Conservation (phyloP, 2,113 vertebrate genomes). For the Heterotilapia buettikoferi region DNA sequence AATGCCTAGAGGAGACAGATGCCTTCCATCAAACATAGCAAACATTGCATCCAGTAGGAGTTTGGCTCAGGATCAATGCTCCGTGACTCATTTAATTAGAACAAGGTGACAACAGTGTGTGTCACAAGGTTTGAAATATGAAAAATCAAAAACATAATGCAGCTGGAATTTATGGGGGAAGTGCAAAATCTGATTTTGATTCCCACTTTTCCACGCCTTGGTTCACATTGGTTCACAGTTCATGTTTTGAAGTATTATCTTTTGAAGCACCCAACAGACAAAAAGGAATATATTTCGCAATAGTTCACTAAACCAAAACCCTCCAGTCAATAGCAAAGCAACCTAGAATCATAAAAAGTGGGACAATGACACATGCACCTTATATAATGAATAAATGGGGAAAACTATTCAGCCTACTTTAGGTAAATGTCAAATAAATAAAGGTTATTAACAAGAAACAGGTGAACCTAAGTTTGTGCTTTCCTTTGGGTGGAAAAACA, state of each 20-base stretch:
- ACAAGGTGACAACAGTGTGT: not conserved
- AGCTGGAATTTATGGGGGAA: not conserved
- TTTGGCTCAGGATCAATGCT: not conserved
- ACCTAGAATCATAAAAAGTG: not conserved
- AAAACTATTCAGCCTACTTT: not conserved
- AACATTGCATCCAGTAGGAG: not conserved
- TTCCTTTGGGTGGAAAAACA: conserved; percentile 40
- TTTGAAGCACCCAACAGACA: not conserved
- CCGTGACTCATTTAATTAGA: not conserved
- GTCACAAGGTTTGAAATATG: not conserved
- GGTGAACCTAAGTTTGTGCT: conserved; percentile 23
- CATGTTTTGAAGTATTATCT: not conserved
- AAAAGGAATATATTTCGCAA: not conserved
- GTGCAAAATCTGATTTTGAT: not conserved
- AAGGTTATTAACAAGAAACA: conserved; percentile 21
- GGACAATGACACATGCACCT: not conserved
- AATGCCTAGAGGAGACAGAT: not conserved
- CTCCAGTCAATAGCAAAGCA: not conserved
- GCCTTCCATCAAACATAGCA: not conserved
- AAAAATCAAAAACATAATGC: not conserved
- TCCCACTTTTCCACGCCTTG: not conserved
- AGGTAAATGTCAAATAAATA: conserved; percentile 46
- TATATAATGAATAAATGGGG: not conserved
- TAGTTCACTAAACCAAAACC: not conserved
- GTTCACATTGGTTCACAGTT: not conserved